These are phyloP conservation scores for Paramisgurnus dabryanus DNA, from an alignment of 2,113 vertebrate genomes.

Conservation along the genomic window DNA sequence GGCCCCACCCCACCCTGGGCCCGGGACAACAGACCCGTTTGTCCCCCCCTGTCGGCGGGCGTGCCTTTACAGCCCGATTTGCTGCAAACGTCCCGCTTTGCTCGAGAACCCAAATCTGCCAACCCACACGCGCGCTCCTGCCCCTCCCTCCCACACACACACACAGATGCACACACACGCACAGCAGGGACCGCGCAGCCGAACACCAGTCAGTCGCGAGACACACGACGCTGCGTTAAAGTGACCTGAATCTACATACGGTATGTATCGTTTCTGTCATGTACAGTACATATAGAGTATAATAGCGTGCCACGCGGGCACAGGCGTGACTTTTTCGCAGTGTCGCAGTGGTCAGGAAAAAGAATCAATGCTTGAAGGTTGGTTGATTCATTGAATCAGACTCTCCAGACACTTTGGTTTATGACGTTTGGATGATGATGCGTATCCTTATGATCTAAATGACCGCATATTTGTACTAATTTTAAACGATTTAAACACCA, in stretches of 20 bases:
- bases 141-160: conserved; percentile 21
- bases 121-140: conserved; percentile 41
- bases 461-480: conserved; percentile 30
- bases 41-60: too few relatives aligned
- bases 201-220: conserved; percentile 33
- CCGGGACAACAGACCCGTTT: too few relatives aligned
- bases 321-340: conserved; percentile 21
- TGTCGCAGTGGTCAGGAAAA: conserved; percentile 26
- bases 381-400: neutral
- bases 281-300: neutral
- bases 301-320: neutral
- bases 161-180: conserved; percentile 26
- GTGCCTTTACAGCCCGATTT: conserved; percentile 48
- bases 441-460: conserved; percentile 31
- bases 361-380: neutral
- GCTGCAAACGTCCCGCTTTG: conserved; percentile 48
- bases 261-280: conserved; percentile 50
- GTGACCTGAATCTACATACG: conserved; percentile 49
- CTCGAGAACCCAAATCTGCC: conserved; percentile 40
- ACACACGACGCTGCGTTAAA: conserved; percentile 37
- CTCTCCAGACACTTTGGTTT: neutral
- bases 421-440: conserved; percentile 22
- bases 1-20: too few relatives aligned
- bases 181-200: conserved; percentile 12
- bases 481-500: too few relatives aligned